Conservation (phyloP, 2,888 invertebrate species). For the Eristalis tenax region DNA sequence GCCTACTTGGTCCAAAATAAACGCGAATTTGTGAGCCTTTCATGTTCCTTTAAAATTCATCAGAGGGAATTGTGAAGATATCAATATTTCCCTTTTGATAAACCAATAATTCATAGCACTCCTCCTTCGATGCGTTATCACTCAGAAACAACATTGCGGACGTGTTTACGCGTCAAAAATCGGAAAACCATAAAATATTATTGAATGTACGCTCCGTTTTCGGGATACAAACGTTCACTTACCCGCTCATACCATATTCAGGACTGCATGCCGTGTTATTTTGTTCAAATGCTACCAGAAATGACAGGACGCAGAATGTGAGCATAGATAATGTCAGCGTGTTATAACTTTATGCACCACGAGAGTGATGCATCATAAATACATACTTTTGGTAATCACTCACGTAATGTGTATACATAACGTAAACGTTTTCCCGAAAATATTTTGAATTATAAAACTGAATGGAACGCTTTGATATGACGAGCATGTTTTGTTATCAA, state of each 20-base stretch:
- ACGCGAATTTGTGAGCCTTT: too few species aligned
- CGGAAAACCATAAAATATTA: constrained; percentile 34
- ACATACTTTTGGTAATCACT: background rate
- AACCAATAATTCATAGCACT: background rate
- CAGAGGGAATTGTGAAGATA: background rate
- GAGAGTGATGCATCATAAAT: background rate
- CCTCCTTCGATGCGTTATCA: constrained; percentile 1
- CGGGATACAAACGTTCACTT: background rate
- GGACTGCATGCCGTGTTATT: background rate
- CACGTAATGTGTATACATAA: background rate
- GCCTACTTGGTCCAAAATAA: too few species aligned
- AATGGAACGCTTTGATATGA: background rate
- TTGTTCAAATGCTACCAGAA: constrained; percentile 1
- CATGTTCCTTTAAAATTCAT: background rate
- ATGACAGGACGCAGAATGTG: constrained; percentile 6
- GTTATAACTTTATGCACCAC: constrained; percentile 1
- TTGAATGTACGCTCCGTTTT: background rate
- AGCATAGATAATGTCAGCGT: constrained; percentile 17
- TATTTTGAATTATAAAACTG: background rate
- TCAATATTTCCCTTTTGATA: background rate
- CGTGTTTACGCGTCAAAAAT: constrained; percentile 25
- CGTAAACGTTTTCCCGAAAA: too few species aligned
- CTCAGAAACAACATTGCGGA: constrained; percentile 1
- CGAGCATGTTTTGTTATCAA: background rate
- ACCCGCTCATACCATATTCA: background rate